Conservation (phyloP, 2,797 vertebrate genomes). For the Falco cherrug region DNA sequence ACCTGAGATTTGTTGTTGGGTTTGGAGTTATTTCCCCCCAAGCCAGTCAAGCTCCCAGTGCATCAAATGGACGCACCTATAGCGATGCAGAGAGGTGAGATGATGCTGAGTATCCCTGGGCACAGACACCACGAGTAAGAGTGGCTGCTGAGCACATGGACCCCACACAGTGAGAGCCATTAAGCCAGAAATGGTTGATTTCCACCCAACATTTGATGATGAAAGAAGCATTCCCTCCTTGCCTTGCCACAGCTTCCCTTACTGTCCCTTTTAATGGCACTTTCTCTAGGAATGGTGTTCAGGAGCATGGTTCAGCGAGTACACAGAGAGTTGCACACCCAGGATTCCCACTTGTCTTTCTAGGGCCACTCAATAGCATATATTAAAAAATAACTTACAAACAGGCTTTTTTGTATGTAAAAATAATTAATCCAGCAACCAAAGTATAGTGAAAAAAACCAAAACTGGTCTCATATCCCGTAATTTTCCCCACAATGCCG, state of each 20-base stretch:
- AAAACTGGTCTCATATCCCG: not conserved
- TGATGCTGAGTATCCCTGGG: not conserved
- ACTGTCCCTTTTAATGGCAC: not conserved
- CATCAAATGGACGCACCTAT: too few species aligned
- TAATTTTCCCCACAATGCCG: not conserved
- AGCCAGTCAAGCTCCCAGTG: not conserved
- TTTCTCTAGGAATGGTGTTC: not conserved
- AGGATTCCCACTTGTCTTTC: not conserved
- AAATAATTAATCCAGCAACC: too few species aligned
- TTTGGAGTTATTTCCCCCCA: too few species aligned
- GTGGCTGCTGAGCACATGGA: rapidly evolving
- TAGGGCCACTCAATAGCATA: not conserved
- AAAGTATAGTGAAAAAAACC: not conserved
- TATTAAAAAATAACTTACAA: not conserved
- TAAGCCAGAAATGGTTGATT: not conserved
- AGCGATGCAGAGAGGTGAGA: not conserved
- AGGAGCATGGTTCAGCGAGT: not conserved
- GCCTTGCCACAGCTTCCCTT: not conserved
- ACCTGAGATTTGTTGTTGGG: too few species aligned
- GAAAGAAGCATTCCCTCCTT: not conserved
- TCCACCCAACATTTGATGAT: not conserved
- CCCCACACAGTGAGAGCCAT: rapidly evolving
- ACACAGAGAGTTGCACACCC: not conserved
- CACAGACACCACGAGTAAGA: not conserved
- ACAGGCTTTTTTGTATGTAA: too few species aligned